Evolutionary conservation across 2,888 invertebrate species (phyloP), one percentile per base, ranked within the genome.

Genomic region (Cyclophora albipunctata): DNA sequence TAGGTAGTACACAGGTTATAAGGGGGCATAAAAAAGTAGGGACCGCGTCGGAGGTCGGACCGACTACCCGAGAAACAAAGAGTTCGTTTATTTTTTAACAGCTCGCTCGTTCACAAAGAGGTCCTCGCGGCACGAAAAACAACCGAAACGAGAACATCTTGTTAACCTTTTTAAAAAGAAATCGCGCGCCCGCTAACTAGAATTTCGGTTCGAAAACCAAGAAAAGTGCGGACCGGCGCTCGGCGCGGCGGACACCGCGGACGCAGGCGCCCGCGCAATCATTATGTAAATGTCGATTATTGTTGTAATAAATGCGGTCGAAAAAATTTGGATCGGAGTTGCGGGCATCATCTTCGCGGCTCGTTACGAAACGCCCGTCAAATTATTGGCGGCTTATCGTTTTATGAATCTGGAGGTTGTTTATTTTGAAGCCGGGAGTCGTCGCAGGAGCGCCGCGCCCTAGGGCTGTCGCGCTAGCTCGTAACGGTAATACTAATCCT

Each of bases 71-170:
- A 88, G 87, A 87, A 88, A 87, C 88, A 88, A 88, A 87, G 86
- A 82, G 73, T 81, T 87, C 84, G 82, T 87, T 88, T 88, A 88
- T 88, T 88, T 88, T 88, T 88, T 88, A 88, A 88, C 88, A 88
- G 88, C 88, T 87, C 81, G 83, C 82, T 74, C 81, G 84, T 84
- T 83, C 83, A 87, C 85, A 87, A 87, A 84, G 85, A 81, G 81
- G 80, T 80, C 81, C 75, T 78, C 81, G 80, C 81, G 80, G 80
- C 81, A 82, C 78, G 82, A 86, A 87, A 88, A 87, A 87, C 78
- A 69, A 86, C 81, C 80, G 72, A 84, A 86, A 85, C 80, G 79
- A 86, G 81, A 82, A 74, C 80, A 83, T 79, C 87, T 87, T 86
- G 87, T 87, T 88, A 87, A 84, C 83, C 81, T 83, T 85, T 86